Conservation (phyloP, 2,113 vertebrate genomes). For the Garra rufa region DNA sequence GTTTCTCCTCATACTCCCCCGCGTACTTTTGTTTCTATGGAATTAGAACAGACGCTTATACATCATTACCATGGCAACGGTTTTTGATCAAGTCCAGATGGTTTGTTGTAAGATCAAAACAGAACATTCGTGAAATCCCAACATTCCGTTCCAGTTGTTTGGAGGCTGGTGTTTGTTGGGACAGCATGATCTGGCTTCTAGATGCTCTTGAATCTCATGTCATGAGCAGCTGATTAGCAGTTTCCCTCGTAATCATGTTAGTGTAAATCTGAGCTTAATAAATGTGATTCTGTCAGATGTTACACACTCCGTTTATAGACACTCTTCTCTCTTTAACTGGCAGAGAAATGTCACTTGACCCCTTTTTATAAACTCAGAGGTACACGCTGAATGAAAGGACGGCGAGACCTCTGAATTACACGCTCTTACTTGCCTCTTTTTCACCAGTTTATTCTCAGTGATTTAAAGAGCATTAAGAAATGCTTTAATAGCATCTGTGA, state of each 20-base stretch:
- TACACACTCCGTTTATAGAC: background rate
- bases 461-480: background rate
- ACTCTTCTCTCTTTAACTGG: background rate
- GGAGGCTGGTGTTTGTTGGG: background rate
- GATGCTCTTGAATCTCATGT: background rate
- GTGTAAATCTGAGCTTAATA: constrained; percentile 15
- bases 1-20: background rate
- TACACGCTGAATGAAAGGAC: background rate
- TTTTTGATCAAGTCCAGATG: too few relatives aligned
- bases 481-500: background rate
- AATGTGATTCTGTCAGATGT: background rate
- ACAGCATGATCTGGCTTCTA: background rate
- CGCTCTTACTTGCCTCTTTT: background rate
- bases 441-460: background rate
- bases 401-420: background rate
- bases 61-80: background rate
- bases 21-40: background rate
- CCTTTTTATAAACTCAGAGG: background rate
- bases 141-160: background rate
- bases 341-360: constrained; percentile 26
- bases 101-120: background rate
- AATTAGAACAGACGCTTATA: background rate
- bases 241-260: background rate
- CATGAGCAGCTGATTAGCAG: background rate
- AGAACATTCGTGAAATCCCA: background rate